Percentiles rank a stretch among this genome's conserved stretches.
Conservation (phyloP, 2,888 invertebrate species). For the Lasioglossum morio region DNA sequence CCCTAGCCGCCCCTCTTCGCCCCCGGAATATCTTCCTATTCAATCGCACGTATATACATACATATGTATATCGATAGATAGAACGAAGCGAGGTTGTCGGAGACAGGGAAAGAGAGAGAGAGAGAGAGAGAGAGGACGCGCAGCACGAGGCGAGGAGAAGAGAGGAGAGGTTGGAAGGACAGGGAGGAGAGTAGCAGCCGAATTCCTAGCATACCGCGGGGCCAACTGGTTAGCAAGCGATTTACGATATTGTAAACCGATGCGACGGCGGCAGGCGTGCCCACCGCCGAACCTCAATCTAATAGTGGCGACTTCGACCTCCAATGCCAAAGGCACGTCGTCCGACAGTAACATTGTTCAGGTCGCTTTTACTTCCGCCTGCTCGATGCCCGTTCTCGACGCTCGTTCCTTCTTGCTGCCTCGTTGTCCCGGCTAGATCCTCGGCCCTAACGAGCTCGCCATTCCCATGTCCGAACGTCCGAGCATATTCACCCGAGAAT, state of each 20-base stretch:
- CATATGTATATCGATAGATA: not conserved
- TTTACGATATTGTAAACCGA: constrained; percentile 84
- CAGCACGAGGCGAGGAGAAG: constrained; percentile 13
- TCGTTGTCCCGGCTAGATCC: not conserved
- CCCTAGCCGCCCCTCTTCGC: not conserved
- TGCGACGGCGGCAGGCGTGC: constrained; percentile 78
- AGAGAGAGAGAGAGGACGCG: constrained; percentile 43
- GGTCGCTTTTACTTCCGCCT: constrained; percentile 50
- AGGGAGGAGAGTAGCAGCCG: constrained; percentile 70
- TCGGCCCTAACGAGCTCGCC: constrained; percentile 34
- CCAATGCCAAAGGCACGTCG: constrained; percentile 70
- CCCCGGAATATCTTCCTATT: constrained; percentile 53
- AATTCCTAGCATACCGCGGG: constrained; percentile 83
- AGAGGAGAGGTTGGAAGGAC: constrained; percentile 49
- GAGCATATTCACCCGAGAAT: not conserved
- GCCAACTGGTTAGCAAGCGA: constrained; percentile 83
- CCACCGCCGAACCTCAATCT: constrained; percentile 81
- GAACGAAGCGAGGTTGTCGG: constrained; percentile 42
- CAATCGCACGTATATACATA: constrained; percentile 39
- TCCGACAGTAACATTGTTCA: constrained; percentile 60
- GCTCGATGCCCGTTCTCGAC: not conserved
- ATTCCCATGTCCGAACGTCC: constrained; percentile 8
- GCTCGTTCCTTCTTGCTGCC: not conserved
- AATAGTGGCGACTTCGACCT: constrained; percentile 81
- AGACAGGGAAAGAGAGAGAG: constrained; percentile 41